phyloP scores from a whole-genome alignment of 2,113 vertebrate species.

The Neolamprologus modestus region DNA sequence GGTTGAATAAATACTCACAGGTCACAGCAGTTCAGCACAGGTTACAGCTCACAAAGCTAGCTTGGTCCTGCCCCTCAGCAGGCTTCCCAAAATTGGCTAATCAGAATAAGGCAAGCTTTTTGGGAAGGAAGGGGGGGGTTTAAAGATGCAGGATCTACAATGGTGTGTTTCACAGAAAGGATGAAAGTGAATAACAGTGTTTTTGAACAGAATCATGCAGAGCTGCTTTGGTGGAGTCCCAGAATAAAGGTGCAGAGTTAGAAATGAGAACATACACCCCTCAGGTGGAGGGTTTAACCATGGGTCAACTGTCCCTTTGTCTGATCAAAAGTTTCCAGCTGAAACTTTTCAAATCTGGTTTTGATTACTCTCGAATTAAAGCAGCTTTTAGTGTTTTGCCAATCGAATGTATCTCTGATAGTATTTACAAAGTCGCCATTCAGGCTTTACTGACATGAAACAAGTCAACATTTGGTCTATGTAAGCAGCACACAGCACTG shows the following conservation, averaged over 20 bases:
- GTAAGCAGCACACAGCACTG: neutral
- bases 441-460: neutral
- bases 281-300: neutral
- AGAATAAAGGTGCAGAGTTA: neutral
- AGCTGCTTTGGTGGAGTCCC: rapidly evolving
- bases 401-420: neutral
- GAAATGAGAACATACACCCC: neutral
- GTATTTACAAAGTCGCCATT: neutral
- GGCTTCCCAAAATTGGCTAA: neutral
- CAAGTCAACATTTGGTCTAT: neutral
- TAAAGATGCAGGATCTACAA: neutral
- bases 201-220: neutral
- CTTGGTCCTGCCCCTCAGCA: neutral
- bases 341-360: neutral
- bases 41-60: neutral
- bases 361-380: neutral
- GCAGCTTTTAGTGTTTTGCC: neutral
- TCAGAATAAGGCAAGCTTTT: neutral
- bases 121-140: rapidly evolving
- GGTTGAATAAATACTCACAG: neutral
- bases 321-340: neutral
- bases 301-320: neutral
- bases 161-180: neutral
- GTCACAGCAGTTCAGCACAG: neutral
- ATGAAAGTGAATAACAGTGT: neutral